Conservation (phyloP, 2,888 invertebrate genomes). For the Lithophane leautieri region DNA sequence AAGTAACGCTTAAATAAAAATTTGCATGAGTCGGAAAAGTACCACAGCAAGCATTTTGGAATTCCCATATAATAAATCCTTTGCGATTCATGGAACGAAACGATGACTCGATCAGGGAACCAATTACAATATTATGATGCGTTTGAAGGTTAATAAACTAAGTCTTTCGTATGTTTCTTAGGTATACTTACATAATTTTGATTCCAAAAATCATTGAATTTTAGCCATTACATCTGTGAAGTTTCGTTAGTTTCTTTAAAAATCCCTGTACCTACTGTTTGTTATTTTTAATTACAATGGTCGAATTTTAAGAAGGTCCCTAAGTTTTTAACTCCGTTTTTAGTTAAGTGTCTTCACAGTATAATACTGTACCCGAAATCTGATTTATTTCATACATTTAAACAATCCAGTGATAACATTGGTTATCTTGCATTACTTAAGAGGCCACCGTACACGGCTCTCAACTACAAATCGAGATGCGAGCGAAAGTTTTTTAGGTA, state of each 20-base stretch:
- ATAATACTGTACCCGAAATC: no score
- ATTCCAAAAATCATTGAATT: background rate
- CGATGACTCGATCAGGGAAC: conserved; percentile 8
- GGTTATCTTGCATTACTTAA: background rate
- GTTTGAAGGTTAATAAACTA: background rate
- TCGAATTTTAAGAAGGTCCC: background rate
- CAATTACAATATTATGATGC: background rate
- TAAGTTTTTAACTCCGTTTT: no score
- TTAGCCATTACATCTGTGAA: background rate
- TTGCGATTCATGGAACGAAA: conserved; percentile 28
- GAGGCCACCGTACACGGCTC: no score
- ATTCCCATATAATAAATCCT: conserved; percentile 17
- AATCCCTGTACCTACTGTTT: no score
- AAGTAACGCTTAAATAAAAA: no score
- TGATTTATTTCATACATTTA: background rate
- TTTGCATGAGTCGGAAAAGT: conserved; percentile 9
- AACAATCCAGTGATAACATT: background rate
- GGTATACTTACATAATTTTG: background rate
- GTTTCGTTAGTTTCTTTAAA: background rate
- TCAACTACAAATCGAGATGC: no score
- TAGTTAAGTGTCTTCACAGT: no score
- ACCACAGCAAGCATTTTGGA: conserved; percentile 11
- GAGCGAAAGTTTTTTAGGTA: no score
- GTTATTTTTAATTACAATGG: no score
- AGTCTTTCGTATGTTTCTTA: background rate